These are phyloP conservation scores for Aporophyla lueneburgensis DNA, from an alignment of 2,888 invertebrate species.

Conservation along the genomic window DNA sequence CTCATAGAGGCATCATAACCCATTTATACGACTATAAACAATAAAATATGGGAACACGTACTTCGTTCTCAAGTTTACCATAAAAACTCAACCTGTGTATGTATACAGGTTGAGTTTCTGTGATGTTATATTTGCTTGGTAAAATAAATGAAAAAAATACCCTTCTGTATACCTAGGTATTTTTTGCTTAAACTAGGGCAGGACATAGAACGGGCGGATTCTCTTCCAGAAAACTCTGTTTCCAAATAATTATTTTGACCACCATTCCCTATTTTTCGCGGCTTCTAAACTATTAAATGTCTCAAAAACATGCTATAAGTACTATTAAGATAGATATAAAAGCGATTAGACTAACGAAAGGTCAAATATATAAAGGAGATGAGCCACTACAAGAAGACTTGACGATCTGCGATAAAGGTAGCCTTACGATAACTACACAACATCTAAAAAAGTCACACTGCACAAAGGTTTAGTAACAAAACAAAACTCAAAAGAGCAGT, in stretches of 20 bases:
- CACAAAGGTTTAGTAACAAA: slow-evolving; percentile 52
- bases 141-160: neutral
- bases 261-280: neutral
- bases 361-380: too few relatives aligned
- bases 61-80: slow-evolving; percentile 16
- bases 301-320: too few relatives aligned
- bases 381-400: neutral
- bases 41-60: slow-evolving; percentile 28
- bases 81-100: too few relatives aligned
- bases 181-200: neutral
- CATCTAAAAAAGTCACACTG: slow-evolving; percentile 23
- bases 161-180: neutral
- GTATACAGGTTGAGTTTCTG: neutral
- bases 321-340: neutral
- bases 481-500: slow-evolving; percentile 51
- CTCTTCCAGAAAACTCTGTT: neutral
- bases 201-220: neutral
- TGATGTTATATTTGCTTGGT: neutral
- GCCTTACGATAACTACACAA: neutral
- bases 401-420: neutral
- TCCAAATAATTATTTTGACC: too few relatives aligned
- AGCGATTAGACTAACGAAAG: neutral
- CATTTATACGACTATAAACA: slow-evolving; percentile 28
- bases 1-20: slow-evolving; percentile 27
- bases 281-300: neutral